Conservation (phyloP, 2,888 invertebrate genomes). For the Beris chalybata region DNA sequence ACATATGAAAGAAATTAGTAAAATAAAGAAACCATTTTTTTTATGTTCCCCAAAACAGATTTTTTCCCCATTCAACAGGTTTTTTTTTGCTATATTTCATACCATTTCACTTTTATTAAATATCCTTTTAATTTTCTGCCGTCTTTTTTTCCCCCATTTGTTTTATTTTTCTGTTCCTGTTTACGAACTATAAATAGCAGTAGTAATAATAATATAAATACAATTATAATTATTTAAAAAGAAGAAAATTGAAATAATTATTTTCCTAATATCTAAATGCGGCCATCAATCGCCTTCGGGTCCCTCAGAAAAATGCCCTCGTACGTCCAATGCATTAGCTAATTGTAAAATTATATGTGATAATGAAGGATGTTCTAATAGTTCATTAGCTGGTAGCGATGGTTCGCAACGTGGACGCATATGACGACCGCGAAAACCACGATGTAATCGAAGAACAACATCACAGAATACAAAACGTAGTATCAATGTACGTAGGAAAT, state of each 20-base stretch:
- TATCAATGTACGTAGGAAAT: constrained; percentile 85
- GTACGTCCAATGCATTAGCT: constrained; percentile 80
- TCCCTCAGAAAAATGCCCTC: constrained; percentile 58
- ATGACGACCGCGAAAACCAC: constrained; percentile 80
- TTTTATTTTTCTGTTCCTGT: too few species aligned
- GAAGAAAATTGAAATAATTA: constrained; percentile 2
- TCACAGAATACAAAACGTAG: constrained; percentile 93
- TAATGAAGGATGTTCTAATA: constrained; percentile 81
- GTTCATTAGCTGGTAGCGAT: constrained; percentile 80
- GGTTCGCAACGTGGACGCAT: constrained; percentile 86
- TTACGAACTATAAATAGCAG: constrained; percentile 5
- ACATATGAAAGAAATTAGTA: too few species aligned
- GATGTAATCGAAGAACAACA: constrained; percentile 84
- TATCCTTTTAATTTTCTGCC: too few species aligned
- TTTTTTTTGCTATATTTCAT: too few species aligned
- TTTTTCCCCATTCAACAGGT: constrained; percentile 3
- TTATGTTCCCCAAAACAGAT: neutral
- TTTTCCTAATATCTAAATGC: constrained; percentile 33
- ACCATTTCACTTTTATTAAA: too few species aligned
- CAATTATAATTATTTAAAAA: constrained; percentile 16
- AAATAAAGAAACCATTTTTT: neutral
- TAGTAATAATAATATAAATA: constrained; percentile 19
- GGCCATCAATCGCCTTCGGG: constrained; percentile 58
- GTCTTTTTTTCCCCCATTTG: too few species aligned
- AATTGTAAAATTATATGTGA: constrained; percentile 80